A percentile compares a stretch with the other conserved stretches of the same genome.
Conservation (phyloP, 1,140 invertebrate species). For the Eueides isabella region DNA sequence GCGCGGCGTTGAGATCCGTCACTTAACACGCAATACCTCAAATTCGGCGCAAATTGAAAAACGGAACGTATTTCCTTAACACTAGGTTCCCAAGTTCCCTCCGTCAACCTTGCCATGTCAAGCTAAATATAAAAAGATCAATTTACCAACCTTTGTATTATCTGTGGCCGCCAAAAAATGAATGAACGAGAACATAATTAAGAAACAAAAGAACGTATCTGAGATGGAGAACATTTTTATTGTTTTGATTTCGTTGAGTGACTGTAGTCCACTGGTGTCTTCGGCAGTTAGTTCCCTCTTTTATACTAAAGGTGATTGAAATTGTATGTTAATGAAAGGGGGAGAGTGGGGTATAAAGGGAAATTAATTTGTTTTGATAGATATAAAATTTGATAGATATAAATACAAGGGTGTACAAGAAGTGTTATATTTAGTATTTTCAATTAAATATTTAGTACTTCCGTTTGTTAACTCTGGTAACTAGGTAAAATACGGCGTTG, state of each 20-base stretch:
- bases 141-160: constrained; percentile 37
- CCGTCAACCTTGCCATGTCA: background rate
- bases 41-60: no score
- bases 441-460: no score
- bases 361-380: background rate
- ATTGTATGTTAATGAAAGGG: constrained; percentile 54
- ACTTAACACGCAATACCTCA: no score
- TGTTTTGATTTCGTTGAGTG: background rate
- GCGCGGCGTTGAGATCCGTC: no score
- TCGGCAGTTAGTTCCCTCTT: constrained; percentile 22
- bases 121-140: background rate
- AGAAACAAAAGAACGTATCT: background rate
- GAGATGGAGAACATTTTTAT: background rate
- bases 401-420: no score
- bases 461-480: no score
- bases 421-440: no score
- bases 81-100: background rate
- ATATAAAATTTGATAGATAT: no score
- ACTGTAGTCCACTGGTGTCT: background rate
- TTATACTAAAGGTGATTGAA: constrained; percentile 50
- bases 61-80: no score
- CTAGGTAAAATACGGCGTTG: no score
- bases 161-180: constrained; percentile 29
- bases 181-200: constrained; percentile 24
- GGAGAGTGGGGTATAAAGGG: constrained; percentile 35